Conservation (phyloP, 2,797 vertebrate species). For the Tiaroga cobitis region DNA sequence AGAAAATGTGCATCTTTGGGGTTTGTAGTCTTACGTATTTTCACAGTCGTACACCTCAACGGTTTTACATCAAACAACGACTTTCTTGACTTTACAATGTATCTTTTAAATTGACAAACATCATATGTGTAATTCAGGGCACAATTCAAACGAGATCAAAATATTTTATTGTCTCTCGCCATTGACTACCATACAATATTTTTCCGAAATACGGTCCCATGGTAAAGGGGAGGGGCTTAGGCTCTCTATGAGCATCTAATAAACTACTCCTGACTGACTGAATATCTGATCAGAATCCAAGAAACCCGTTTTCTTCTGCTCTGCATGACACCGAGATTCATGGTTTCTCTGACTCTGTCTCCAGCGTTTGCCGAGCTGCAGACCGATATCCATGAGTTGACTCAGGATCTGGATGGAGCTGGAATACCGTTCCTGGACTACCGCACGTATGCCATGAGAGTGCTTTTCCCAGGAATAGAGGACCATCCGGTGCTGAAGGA, state of each 20-base stretch:
- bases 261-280: not conserved
- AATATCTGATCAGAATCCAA: not conserved
- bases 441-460: slow-evolving; percentile 97
- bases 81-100: no score
- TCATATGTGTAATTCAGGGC: no score
- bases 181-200: no score
- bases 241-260: not conserved
- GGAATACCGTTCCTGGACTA: slow-evolving; percentile 98
- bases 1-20: no score
- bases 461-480: slow-evolving; percentile 97
- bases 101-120: no score
- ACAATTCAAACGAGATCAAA: no score
- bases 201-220: no score
- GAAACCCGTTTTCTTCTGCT: not conserved
- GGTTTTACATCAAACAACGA: no score
- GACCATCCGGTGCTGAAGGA: slow-evolving; percentile 98
- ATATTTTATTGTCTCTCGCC: no score
- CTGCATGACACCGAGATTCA: not conserved
- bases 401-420: slow-evolving; percentile 94
- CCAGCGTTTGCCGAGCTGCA: slow-evolving; percentile 96
- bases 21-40: no score
- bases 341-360: not conserved
- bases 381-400: slow-evolving; percentile 96
- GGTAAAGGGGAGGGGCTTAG: no score
- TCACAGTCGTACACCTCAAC: no score